phyloP scores from a whole-genome alignment of 2,113 vertebrate genomes.

The Ciconia boyciana region DNA sequence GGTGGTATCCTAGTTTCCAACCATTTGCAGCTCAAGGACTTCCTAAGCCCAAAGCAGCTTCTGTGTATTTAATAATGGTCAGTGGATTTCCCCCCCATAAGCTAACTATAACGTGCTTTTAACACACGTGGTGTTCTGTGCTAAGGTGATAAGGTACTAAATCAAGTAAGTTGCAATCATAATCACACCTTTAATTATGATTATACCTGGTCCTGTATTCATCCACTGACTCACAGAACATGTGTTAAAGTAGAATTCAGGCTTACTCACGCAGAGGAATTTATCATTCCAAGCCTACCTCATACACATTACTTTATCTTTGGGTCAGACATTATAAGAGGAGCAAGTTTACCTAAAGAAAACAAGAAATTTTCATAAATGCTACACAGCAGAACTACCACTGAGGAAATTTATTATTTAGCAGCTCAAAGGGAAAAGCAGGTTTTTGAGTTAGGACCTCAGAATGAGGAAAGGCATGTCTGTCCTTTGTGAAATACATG shows the following conservation, averaged over 20 bases:
- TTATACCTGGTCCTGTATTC: neutral
- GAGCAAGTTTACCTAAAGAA: neutral
- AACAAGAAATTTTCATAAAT: neutral
- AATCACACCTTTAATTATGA: neutral
- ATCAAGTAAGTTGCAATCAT: neutral
- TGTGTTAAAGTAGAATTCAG: neutral
- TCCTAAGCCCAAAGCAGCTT: neutral
- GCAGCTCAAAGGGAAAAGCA: neutral
- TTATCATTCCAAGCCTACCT: neutral
- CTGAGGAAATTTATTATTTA: neutral
- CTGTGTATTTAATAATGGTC: neutral
- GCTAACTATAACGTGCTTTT: neutral
- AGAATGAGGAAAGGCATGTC: neutral
- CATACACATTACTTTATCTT: neutral
- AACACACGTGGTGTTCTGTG: neutral
- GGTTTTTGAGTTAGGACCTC: neutral
- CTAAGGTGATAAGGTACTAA: neutral
- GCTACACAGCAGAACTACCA: neutral
- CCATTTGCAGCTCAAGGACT: neutral
- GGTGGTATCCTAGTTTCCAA: neutral
- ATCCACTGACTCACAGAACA: neutral
- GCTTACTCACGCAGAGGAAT: neutral
- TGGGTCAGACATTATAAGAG: neutral
- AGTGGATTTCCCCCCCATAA: neutral
- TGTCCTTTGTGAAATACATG: neutral